Base-by-base conservation (phyloP, 2,888 invertebrate genomes). In the Cephonodes hylas region DNA sequence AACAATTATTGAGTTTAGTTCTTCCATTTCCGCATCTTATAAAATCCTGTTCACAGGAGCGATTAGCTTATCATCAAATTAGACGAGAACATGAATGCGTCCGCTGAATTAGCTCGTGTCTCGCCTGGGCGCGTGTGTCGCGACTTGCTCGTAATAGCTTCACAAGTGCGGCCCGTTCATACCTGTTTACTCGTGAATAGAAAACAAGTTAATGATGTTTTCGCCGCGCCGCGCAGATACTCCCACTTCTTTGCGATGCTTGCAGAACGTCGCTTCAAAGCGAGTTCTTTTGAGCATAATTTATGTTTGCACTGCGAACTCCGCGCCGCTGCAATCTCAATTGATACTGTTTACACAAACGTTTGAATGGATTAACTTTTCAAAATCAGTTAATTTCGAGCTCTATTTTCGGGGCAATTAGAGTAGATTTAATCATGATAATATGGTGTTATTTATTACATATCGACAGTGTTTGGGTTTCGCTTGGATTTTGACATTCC, bases 141-240 rank as follows among this genome's bases (percentile, higher is more conserved):
- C 10, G 7, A 25, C 22, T 7, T 42, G 38, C 23, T 23, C 42
- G 38, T 53, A 60, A 60, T 60, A 53, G 48, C 60, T 60, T 60
- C 46, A 59, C 59, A 45, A 44, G 31, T 45, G 20, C 45, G 25
- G 58, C 44, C 56, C 53, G 60, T 34, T 44, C 59, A 64, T 64
- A 56, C 27, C 46, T 38, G 62, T 64, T 64, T 64, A 62, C 59
- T 23, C 57, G 31, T 10, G 22, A 27, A 62, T 20, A 34, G 59
- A 58, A 64, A 62, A 64, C 62, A 62, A 64, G 61, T 61, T 59
- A 61, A 56, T 56, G 61, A 59, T 38, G 42, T 46, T 59, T 38
- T 18, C 8, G 22, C 20, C 44, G 27, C 6, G 20, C 31, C 20
- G n/a, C 15, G 23, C 10, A 58, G 25, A 25, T 13, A 5, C 4